A percentile compares a stretch with the other conserved stretches of the same genome.
Evolutionary conservation across 2,113 vertebrate species (phyloP).

Genomic region (Bagarius yarrelli): DNA sequence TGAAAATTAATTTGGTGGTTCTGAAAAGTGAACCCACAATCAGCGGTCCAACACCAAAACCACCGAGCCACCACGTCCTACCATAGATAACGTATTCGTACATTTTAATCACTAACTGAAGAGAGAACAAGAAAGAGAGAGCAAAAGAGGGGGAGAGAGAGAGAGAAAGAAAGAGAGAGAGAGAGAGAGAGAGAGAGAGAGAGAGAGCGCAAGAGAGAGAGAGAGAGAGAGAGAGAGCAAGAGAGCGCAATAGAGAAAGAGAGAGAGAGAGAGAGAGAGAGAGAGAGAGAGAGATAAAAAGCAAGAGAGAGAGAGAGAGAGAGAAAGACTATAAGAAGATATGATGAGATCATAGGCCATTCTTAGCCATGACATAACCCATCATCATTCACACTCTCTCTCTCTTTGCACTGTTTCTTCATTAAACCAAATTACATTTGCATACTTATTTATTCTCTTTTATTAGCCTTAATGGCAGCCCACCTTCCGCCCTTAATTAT

Average conservation of each 20-base stretch:
- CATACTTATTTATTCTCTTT: constrained; percentile 68
- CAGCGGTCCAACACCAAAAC: no score
- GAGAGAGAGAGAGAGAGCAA: no score
- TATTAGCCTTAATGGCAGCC: constrained; percentile 68
- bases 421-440: constrained; percentile 72
- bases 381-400: constrained; percentile 55
- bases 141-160: no score
- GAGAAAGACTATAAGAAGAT: neutral
- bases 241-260: neutral
- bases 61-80: no score
- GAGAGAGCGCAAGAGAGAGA: no score
- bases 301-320: neutral
- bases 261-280: constrained; percentile 10
- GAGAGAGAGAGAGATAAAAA: neutral
- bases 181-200: no score
- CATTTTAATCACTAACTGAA: no score
- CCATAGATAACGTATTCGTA: no score
- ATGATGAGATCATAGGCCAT: constrained; percentile 47
- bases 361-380: constrained; percentile 44
- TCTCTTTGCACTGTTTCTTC: constrained; percentile 60
- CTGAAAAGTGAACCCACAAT: no score
- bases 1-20: no score
- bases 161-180: no score
- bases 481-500: constrained; percentile 66
- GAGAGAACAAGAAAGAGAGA: no score